Conservation (phyloP, 1,140 invertebrate genomes). For the Micrasema minimum region DNA sequence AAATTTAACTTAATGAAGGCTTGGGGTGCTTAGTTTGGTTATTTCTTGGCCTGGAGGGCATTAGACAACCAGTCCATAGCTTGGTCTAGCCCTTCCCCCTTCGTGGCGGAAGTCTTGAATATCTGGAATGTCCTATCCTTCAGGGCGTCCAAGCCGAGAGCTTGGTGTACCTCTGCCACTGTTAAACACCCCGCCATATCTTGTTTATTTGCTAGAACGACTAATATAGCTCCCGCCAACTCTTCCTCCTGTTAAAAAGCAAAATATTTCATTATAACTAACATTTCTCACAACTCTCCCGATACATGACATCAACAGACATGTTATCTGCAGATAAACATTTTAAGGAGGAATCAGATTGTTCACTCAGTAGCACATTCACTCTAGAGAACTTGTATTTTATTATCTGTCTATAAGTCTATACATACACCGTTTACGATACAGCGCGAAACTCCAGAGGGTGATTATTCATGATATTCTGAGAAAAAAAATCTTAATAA, state of each 20-base stretch:
- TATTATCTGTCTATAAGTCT: no score
- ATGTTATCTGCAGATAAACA: no score
- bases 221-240: slow-evolving; percentile 91
- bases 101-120: slow-evolving; percentile 98
- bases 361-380: no score
- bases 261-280: no score
- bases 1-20: slow-evolving; percentile 51
- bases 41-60: slow-evolving; percentile 89
- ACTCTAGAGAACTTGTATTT: no score
- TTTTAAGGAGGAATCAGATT: no score
- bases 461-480: no score
- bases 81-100: slow-evolving; percentile 98
- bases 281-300: no score
- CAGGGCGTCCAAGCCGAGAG: slow-evolving; percentile 91
- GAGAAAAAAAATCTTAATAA: no score
- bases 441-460: no score
- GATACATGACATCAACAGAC: no score
- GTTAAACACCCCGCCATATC: slow-evolving; percentile 97
- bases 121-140: slow-evolving; percentile 99
- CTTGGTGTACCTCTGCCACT: slow-evolving; percentile 96
- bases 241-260: slow-evolving; percentile 87
- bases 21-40: slow-evolving; percentile 54
- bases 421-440: no score
- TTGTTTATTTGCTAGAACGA: slow-evolving; percentile 99
- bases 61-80: slow-evolving; percentile 99